Conservation (phyloP, 2,888 invertebrate species). For the Apocheima hispidaria region DNA sequence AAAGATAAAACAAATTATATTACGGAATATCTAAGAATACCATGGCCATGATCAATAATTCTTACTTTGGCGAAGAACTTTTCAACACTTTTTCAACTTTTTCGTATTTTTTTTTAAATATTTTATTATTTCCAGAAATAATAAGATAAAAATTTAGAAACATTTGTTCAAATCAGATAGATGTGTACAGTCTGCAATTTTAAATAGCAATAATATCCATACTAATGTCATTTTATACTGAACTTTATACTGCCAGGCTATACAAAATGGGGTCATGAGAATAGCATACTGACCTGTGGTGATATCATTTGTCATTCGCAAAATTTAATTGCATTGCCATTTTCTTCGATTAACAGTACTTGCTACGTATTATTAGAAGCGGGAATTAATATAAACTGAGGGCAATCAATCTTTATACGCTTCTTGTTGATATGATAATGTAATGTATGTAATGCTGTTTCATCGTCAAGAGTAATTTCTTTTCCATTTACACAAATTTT, state of each 20-base stretch:
- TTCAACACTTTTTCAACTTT: too few relatives aligned
- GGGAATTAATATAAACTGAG: not conserved
- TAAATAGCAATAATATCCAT: too few relatives aligned
- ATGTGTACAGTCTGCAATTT: too few relatives aligned
- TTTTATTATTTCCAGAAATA: too few relatives aligned
- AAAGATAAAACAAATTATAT: too few relatives aligned
- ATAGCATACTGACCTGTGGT: constrained; percentile 35
- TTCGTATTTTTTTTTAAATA: too few relatives aligned
- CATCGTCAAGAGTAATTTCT: not conserved
- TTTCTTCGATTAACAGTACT: constrained; percentile 17
- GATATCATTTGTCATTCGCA: constrained; percentile 39
- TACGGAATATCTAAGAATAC: too few relatives aligned
- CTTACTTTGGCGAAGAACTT: too few relatives aligned
- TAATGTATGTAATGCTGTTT: not conserved
- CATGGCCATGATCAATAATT: too few relatives aligned
- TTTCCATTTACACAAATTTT: not conserved
- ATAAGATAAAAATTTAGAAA: too few relatives aligned
- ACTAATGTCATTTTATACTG: not conserved
- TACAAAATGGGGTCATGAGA: constrained; percentile 34
- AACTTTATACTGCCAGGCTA: not conserved
- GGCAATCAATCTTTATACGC: not conserved
- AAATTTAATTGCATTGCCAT: constrained; percentile 33
- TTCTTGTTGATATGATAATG: not conserved
- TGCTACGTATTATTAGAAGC: not conserved
- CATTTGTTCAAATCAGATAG: too few relatives aligned